phyloP scores from a whole-genome alignment of 2,888 invertebrate species.

The Callyntrura guangdongensis region DNA sequence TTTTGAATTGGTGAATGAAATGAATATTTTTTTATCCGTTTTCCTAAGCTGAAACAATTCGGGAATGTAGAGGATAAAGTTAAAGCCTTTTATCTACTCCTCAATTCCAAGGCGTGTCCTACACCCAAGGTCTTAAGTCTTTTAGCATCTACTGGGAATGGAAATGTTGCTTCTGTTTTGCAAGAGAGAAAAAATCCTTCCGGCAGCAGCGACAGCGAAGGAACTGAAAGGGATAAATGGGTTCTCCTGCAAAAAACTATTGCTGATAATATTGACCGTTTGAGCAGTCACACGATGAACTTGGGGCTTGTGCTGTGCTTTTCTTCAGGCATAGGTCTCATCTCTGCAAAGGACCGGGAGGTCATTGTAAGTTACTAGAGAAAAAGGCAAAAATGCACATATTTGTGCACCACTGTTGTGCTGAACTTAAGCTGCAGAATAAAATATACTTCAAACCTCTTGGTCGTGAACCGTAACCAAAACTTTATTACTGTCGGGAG shows the following conservation, averaged over 20 bases:
- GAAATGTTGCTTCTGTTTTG: slow-evolving; percentile 48
- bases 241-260: slow-evolving; percentile 59
- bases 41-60: slow-evolving; percentile 60
- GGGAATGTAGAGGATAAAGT: slow-evolving; percentile 62
- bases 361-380: slow-evolving; percentile 63
- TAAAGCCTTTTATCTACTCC: slow-evolving; percentile 71
- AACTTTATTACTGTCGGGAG: neutral
- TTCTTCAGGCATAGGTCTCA: slow-evolving; percentile 75
- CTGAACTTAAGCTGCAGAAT: too few relatives aligned
- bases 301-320: slow-evolving; percentile 69
- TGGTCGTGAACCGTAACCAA: neutral
- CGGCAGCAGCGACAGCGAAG: neutral
- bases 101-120: slow-evolving; percentile 56
- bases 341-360: slow-evolving; percentile 74
- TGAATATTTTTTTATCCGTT: neutral
- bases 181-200: slow-evolving; percentile 8
- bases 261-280: slow-evolving; percentile 69
- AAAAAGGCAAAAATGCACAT: neutral
- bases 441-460: neutral
- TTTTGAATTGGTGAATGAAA: neutral
- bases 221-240: slow-evolving; percentile 50
- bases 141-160: slow-evolving; percentile 70
- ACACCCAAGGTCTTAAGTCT: slow-evolving; percentile 59
- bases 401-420: too few relatives aligned
- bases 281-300: slow-evolving; percentile 76